Evolutionary conservation across 2,888 invertebrate genomes (phyloP), one percentile per base, ranked within the genome.

Genomic region (Ochlodes sylvanus): DNA sequence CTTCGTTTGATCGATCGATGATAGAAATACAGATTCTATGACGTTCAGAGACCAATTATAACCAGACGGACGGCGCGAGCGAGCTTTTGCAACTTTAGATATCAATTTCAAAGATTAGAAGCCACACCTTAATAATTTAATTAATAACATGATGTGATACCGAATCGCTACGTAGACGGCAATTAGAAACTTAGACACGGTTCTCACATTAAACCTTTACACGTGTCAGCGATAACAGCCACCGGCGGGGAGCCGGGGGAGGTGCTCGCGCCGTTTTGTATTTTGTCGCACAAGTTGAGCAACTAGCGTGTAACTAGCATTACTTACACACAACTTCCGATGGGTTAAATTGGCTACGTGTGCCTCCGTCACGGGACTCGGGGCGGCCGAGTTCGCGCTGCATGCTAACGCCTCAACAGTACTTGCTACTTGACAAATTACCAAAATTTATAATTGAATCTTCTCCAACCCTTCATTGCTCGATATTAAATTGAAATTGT

Each of bases 381-480:
- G 5, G 27, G 38, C 21, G 34, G 17, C 56, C 1, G 34, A 34
- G n/a, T 17, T 7, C 44, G 38, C 44, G 27, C 10, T 34, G 55
- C 54, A 42, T 44, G 54, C 55, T 55, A 55, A 44, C 63, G 17
- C 44, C 55, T 19, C 34, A 5, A 27, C 12, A 42, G n/a, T n/a
- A n/a, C n/a, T n/a, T n/a, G n/a, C 54, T 21, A 10, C 50, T 5
- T 9, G 21, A 67, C 54, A 34, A 61, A 61, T 55, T 61, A 44
- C 60, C 6, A 34, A 55, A 67, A 67, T 55, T 61, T 55, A 55
- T 67, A 61, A 67, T 61, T 61, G 54, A 67, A 67, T 61, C 10
- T 66, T 54, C 42, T n/a, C 41, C 12, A 7, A 4, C 50, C 32
- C 42, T 9, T 42, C 32, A 54, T 60, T 66, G 54, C 52, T 60